A percentile compares a stretch with the other conserved stretches of the same genome.
These are phyloP conservation scores for Pseudopodoces humilis DNA, from an alignment of 2,113 vertebrate species.

Conservation along the genomic window DNA sequence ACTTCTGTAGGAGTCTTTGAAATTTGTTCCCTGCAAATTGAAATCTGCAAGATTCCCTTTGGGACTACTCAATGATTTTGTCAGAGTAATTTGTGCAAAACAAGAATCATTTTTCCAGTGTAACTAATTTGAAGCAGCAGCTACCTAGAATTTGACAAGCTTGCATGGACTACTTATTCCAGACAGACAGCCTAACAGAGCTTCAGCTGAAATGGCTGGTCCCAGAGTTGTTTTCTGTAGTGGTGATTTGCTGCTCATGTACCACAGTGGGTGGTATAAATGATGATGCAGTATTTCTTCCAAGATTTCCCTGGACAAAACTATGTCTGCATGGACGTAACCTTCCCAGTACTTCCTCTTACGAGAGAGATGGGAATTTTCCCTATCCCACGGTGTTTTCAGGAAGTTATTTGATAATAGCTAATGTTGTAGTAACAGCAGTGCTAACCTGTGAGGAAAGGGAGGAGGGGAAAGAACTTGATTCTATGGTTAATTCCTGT, in stretches of 20 bases:
- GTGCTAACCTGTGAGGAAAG: background rate
- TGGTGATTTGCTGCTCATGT: background rate
- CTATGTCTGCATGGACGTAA: background rate
- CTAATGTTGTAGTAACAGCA: background rate
- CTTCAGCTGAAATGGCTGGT: background rate
- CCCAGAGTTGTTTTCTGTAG: background rate
- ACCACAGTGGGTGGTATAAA: background rate
- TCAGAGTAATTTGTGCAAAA: background rate
- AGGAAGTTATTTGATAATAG: background rate
- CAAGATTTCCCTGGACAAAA: background rate
- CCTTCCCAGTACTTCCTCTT: background rate
- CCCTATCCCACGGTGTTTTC: background rate
- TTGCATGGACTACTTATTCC: background rate
- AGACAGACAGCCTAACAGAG: background rate
- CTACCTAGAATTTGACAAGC: background rate
- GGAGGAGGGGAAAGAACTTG: background rate
- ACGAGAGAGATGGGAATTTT: background rate
- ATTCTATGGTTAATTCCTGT: background rate
- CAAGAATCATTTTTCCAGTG: background rate
- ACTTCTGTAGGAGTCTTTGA: background rate
- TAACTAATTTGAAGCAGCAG: background rate
- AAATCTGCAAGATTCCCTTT: background rate
- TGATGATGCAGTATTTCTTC: background rate
- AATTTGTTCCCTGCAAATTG: background rate
- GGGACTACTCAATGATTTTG: background rate